Base-by-base conservation (phyloP, 2,888 invertebrate genomes). In the Furcula furcula region DNA sequence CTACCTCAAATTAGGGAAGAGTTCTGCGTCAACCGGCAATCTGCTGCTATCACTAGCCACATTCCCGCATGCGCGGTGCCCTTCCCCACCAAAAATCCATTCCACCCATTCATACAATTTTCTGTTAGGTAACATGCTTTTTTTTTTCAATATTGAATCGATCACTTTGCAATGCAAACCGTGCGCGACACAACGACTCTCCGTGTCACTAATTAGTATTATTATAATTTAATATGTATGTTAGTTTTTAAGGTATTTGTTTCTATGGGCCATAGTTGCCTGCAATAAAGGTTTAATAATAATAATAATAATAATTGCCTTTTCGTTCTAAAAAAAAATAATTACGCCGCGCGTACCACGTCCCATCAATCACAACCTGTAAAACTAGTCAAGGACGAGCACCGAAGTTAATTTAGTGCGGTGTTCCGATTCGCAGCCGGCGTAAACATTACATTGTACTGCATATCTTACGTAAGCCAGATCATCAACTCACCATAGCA, bases 401-500 rank as follows among this genome's bases (percentile, higher is more conserved):
- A 43, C 46, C 47, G 34, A 34, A 49, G 31, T 51, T 58, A 51
- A 61, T 62, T 63, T 59, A 50, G 64, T 65, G 66, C n/a, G n/a
- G 67, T 70, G 72, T 74, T 69, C 64, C 46, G 64, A 57, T 54
- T 62, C 35, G 53, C 46, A 39, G 52, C 65, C 65, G 65, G 65
- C 59, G 47, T 66, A 67, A 69, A 70, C 64, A 65, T 53, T 39
- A 70, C 64, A 65, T 53, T 39, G 42, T 41, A 53, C 44, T 51
- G 55, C 61, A 53, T 57, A 46, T 48, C 63, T 86, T 85, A 85
- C 74, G 76, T 84, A 85, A 84, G 68, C 47, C 46, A 69, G 65
- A 70, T 68, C 65, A 51, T 65, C 56, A 48, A 79, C 91, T 92
- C 90, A 98, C 98, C 96, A 94, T 92, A 90, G 93, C 94, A 76